Percentiles rank a stretch among this genome's conserved stretches.
Evolutionary conservation across 2,888 invertebrate genomes (phyloP).

Genomic region (Psococerastis gibbosa): DNA sequence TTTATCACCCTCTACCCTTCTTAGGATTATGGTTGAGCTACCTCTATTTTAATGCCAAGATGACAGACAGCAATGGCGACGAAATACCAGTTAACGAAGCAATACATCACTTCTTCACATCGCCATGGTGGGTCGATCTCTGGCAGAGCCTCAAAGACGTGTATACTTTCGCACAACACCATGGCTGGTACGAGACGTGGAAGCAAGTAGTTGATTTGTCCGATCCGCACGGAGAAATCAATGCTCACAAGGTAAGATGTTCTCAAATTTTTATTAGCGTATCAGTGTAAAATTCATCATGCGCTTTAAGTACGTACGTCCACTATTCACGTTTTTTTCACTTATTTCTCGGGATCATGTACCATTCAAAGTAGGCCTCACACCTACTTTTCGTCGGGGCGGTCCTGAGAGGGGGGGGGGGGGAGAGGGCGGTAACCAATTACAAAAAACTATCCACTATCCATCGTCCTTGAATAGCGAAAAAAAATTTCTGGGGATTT

Average conservation of each 20-base stretch:
- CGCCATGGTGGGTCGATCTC: constrained; percentile 69
- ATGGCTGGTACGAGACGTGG: constrained; percentile 81
- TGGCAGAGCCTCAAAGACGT: constrained; percentile 48
- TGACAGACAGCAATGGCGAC: constrained; percentile 70
- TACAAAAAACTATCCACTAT: too few relatives aligned
- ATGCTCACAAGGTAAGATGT: constrained; percentile 64
- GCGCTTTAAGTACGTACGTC: not conserved
- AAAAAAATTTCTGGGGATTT: too few relatives aligned
- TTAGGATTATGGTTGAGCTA: constrained; percentile 52
- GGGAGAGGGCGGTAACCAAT: too few relatives aligned
- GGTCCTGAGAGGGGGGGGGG: too few relatives aligned
- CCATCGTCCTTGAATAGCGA: too few relatives aligned
- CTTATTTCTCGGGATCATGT: too few relatives aligned
- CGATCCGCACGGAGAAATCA: constrained; percentile 80
- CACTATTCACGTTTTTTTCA: constrained; percentile 15
- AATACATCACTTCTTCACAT: constrained; percentile 71
- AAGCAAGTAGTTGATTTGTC: constrained; percentile 66
- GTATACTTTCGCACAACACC: constrained; percentile 57
- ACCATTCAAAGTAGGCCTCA: too few relatives aligned
- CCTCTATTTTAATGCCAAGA: constrained; percentile 71
- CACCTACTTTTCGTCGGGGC: too few relatives aligned
- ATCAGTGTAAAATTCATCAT: too few relatives aligned
- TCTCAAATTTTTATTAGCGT: too few relatives aligned
- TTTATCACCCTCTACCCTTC: not conserved
- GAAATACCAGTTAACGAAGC: constrained; percentile 78